A percentile compares a stretch with the other conserved stretches of the same genome.
phyloP scores from a whole-genome alignment of 2,888 invertebrate genomes.

The Kryphioiulus occultus region DNA sequence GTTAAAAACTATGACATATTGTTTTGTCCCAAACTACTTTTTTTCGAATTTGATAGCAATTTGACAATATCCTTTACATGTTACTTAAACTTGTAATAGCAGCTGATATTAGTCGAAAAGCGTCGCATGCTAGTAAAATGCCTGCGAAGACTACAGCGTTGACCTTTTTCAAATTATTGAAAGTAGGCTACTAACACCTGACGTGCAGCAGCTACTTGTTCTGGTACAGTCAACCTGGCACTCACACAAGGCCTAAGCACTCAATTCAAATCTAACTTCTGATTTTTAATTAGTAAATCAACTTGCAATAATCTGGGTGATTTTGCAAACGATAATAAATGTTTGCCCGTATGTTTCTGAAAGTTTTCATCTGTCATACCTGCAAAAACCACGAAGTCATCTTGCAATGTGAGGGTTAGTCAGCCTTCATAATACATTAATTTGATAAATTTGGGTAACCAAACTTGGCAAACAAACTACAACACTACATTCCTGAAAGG shows the following conservation, averaged over 20 bases:
- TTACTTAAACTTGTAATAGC: neutral
- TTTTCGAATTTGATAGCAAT: neutral
- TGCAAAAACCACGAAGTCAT: too few relatives aligned
- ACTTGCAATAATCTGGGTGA: neutral
- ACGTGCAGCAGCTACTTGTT: neutral
- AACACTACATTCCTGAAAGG: too few relatives aligned
- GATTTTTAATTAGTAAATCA: neutral
- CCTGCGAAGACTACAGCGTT: neutral
- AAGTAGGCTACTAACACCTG: slow-evolving; percentile 17
- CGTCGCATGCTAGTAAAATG: neutral
- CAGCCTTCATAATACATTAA: too few relatives aligned
- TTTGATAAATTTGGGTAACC: too few relatives aligned
- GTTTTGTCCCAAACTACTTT: too few relatives aligned
- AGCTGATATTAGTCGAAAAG: neutral
- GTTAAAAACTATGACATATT: neutral
- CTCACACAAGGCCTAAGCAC: neutral
- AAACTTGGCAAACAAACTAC: too few relatives aligned
- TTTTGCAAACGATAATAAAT: neutral
- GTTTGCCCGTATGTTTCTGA: neutral
- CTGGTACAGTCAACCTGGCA: neutral
- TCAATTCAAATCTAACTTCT: neutral
- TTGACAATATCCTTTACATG: neutral
- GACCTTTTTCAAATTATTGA: neutral
- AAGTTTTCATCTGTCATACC: neutral
- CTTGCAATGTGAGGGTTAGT: too few relatives aligned